Evolutionary conservation across 2,888 invertebrate species (phyloP).

Genomic region (Conops quadrifasciatus): DNA sequence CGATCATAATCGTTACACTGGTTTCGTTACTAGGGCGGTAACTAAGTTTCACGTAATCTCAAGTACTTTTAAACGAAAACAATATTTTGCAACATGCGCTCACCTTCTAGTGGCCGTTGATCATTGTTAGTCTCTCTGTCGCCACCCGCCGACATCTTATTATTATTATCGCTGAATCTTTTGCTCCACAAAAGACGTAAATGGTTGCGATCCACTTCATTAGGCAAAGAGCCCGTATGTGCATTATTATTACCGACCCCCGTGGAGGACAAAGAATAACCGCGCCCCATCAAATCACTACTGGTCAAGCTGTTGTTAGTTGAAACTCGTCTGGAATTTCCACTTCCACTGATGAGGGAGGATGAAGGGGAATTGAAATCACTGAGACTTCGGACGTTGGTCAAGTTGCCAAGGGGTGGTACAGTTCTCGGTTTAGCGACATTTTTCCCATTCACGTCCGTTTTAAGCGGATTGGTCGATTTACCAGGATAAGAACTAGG

Average conservation of each 20-base stretch:
- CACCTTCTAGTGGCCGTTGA: conserved; percentile 38
- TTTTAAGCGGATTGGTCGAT: conserved; percentile 46
- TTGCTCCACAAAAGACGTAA: conserved; percentile 57
- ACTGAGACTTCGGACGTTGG: conserved; percentile 53
- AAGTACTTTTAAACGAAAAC: too few species aligned
- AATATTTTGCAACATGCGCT: conserved; percentile 24
- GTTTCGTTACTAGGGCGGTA: too few species aligned
- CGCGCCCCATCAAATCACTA: conserved; percentile 47
- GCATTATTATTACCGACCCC: not conserved
- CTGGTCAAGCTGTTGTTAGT: not conserved
- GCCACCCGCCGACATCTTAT: not conserved
- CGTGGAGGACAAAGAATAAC: conserved; percentile 45
- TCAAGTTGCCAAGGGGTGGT: conserved; percentile 44
- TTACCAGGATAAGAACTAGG: conserved; percentile 53
- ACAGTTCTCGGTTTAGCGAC: conserved; percentile 5
- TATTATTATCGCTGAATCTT: conserved; percentile 47
- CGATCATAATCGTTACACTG: too few species aligned
- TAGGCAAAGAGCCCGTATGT: not conserved
- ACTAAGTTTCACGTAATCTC: too few species aligned
- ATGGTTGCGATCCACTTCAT: conserved; percentile 48
- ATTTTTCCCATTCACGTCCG: not conserved
- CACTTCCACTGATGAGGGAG: conserved; percentile 27
- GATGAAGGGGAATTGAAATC: conserved; percentile 43
- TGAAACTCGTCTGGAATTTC: conserved; percentile 25
- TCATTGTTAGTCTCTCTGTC: not conserved